phyloP scores from a whole-genome alignment of 2,113 vertebrate genomes.

The Erinaceus europaeus region DNA sequence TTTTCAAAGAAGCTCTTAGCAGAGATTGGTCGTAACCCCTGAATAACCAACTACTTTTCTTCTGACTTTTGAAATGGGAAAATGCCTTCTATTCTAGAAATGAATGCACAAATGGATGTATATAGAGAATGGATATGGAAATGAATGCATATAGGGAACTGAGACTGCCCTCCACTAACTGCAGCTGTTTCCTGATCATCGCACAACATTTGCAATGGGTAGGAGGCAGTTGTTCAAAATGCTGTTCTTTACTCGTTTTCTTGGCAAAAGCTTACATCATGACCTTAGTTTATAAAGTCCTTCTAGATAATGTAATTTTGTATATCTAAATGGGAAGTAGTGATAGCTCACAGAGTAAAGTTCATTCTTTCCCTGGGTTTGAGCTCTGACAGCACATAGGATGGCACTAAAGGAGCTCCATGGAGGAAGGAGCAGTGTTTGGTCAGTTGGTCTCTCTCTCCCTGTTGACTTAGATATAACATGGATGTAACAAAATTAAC shows the following conservation, averaged over 20 bases:
- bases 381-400: too few species aligned
- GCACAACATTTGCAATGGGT: not conserved
- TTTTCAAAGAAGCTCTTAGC: not conserved
- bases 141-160: not conserved
- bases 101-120: not conserved
- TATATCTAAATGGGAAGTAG: not conserved
- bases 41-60: not conserved
- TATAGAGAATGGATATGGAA: not conserved
- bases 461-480: not conserved
- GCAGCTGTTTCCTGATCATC: not conserved
- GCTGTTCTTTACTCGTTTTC: not conserved
- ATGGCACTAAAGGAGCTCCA: too few species aligned
- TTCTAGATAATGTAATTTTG: not conserved
- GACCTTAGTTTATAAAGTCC: not conserved
- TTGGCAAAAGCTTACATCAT: not conserved
- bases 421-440: too few species aligned
- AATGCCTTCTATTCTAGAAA: not conserved
- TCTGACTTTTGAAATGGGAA: not conserved
- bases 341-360: too few species aligned
- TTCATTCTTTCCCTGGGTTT: too few species aligned
- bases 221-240: not conserved
- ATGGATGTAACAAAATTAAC: not conserved
- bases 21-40: not conserved
- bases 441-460: too few species aligned
- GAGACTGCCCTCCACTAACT: slow-evolving; percentile 1